These are phyloP conservation scores for Neuroterus valhalla DNA, from an alignment of 1,140 invertebrate species.

Conservation along the genomic window DNA sequence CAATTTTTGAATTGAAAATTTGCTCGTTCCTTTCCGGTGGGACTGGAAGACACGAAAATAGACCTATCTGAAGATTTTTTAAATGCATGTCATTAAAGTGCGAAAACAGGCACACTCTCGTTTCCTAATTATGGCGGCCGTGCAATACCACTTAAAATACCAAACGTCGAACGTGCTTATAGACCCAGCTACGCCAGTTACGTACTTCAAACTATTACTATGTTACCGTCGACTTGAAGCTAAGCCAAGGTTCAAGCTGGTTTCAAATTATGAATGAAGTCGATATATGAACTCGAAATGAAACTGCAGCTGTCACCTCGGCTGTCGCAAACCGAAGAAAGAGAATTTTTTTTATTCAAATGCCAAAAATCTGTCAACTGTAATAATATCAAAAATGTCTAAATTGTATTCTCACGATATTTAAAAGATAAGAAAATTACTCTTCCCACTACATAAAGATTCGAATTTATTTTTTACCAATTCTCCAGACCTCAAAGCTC, in stretches of 20 bases:
- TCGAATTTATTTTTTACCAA: no score
- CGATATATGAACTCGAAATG: neutral
- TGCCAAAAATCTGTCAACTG: no score
- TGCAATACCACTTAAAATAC: conserved; percentile 25
- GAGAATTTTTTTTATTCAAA: no score
- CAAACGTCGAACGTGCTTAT: conserved; percentile 21
- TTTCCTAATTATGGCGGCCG: conserved; percentile 20
- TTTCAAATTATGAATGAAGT: conserved; percentile 30
- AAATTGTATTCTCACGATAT: no score
- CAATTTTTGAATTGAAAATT: no score
- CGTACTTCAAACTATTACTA: neutral
- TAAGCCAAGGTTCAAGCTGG: conserved; percentile 24
- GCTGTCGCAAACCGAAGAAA: no score
- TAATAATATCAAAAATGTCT: no score
- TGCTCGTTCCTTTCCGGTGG: no score
- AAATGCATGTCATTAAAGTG: conserved; percentile 15
- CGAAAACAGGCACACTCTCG: conserved; percentile 10
- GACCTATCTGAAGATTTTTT: neutral
- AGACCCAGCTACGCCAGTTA: conserved; percentile 21
- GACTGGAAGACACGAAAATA: no score
- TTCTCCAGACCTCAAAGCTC: no score
- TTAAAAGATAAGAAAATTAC: no score
- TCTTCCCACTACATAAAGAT: no score
- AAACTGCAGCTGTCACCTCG: neutral
- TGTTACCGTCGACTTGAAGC: conserved; percentile 24